phyloP scores from a whole-genome alignment of 2,888 invertebrate genomes.

The Acleris emargana region DNA sequence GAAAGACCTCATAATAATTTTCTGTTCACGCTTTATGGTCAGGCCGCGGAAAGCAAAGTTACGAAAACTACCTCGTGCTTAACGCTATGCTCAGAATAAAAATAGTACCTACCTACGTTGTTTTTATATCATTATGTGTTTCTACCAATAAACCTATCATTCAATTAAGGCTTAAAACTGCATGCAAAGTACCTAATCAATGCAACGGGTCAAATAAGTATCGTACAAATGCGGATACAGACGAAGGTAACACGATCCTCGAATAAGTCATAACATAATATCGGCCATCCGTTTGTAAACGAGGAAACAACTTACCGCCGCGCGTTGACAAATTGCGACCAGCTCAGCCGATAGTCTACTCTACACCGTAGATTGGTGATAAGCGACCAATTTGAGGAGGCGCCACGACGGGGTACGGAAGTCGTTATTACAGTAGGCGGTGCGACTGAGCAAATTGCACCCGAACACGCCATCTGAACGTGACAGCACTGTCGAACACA shows the following conservation, averaged over 20 bases:
- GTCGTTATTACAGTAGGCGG: slow-evolving; percentile 84
- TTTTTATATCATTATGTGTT: too few species aligned
- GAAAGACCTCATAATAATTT: slow-evolving; percentile 57
- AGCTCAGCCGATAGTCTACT: slow-evolving; percentile 75
- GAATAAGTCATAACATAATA: slow-evolving; percentile 41
- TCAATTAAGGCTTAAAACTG: too few species aligned
- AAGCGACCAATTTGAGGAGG: slow-evolving; percentile 84
- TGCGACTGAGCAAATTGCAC: slow-evolving; percentile 79
- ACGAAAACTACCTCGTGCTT: too few species aligned
- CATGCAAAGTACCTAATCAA: too few species aligned
- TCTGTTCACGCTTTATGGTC: slow-evolving; percentile 40
- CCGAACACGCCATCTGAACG: slow-evolving; percentile 80
- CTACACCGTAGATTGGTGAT: slow-evolving; percentile 81
- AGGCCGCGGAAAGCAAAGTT: not conserved
- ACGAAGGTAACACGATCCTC: slow-evolving; percentile 9
- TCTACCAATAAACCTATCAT: too few species aligned
- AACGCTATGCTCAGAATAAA: too few species aligned
- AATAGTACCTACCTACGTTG: too few species aligned
- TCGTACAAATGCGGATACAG: not conserved
- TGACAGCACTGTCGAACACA: slow-evolving; percentile 82
- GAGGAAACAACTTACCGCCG: slow-evolving; percentile 62
- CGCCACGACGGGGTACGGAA: slow-evolving; percentile 82
- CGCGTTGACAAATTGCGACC: slow-evolving; percentile 77
- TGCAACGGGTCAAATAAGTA: too few species aligned
- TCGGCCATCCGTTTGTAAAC: slow-evolving; percentile 56